Base-by-base conservation (phyloP, 2,888 invertebrate species). In the Oligia strigilis region DNA sequence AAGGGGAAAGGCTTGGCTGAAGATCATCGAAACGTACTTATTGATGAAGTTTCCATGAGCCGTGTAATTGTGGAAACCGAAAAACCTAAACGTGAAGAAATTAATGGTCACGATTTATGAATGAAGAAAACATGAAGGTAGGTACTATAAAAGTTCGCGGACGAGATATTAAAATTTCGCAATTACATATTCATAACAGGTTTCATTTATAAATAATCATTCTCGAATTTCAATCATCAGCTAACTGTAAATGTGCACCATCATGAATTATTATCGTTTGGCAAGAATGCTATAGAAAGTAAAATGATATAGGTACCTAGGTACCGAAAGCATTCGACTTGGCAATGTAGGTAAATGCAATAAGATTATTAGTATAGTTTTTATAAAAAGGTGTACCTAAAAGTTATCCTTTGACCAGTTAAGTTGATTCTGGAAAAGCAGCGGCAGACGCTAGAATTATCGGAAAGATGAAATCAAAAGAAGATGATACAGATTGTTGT, bases 251-350 rank as follows among this genome's bases (percentile, higher is more conserved):
- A 78, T 80, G n/a, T 89, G 85, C 85, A 65, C 29, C 58, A 79
- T 89, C 88, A 87, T 80, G 49, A 72, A 55, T 86, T 75, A 79
- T 79, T 78, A 75, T 75, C 55, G 84, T 81, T 73, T 72, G 78
- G 73, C 60, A 69, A 74, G 79, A 82, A 81, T 80, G 85, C 73
- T 70, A 79, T 89, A 87, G 84, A 86, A 89, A 89, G 89, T 88
- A 87, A 88, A 80, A 77, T 77, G 81, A 85, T 76, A 23, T 13
- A 40, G 11, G 11, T 40, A n/a, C n/a, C n/a, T n/a, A 40, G 40
- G 2, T 40, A 87, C 69, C 77, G 73, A 55, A 81, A 64, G 73
- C 82, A 80, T 87, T 84, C 72, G 64, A 78, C 69, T 80, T 85
- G 71, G 67, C 75, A 74, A 62, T 83, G 14, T 65, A 65, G 17